Percentiles rank a stretch among this genome's conserved stretches.
These are phyloP conservation scores for Pheucticus melanocephalus DNA, from an alignment of 2,113 vertebrate species.

Conservation along the genomic window DNA sequence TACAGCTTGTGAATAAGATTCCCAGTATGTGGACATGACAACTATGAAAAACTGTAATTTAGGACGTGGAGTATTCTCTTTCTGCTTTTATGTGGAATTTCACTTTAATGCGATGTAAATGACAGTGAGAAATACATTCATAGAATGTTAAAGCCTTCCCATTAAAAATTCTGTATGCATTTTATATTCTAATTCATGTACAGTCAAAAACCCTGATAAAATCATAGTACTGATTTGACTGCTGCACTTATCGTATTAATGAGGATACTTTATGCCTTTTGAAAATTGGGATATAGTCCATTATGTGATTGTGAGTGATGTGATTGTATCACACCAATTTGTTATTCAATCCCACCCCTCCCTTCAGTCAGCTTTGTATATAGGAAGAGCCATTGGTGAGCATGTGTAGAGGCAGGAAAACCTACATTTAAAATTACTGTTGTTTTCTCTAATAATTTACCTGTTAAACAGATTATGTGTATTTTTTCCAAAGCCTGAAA, in stretches of 20 bases:
- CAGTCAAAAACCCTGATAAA: constrained; percentile 85
- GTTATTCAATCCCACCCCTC: constrained; percentile 80
- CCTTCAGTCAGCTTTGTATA: constrained; percentile 75
- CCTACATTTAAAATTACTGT: neutral
- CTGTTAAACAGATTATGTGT: neutral
- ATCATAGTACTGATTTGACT: constrained; percentile 83
- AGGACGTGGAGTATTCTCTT: constrained; percentile 70
- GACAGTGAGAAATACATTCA: constrained; percentile 80
- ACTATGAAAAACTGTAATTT: constrained; percentile 77
- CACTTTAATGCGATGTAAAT: constrained; percentile 82
- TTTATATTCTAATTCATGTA: constrained; percentile 85
- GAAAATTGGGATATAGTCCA: constrained; percentile 82
- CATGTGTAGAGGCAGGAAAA: neutral
- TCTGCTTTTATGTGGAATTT: constrained; percentile 79
- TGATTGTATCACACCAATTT: constrained; percentile 81
- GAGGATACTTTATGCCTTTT: constrained; percentile 86
- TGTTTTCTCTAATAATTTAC: constrained; percentile 8
- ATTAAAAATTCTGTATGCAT: constrained; percentile 84
- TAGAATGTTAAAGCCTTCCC: constrained; percentile 76
- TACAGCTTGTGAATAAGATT: constrained; percentile 64
- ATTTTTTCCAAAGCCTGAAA: neutral
- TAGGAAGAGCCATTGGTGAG: constrained; percentile 52
- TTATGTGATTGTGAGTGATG: constrained; percentile 84
- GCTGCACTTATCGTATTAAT: constrained; percentile 84
- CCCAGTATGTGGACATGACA: constrained; percentile 70